A percentile compares a stretch with the other conserved stretches of the same genome.
phyloP scores from a whole-genome alignment of 2,888 invertebrate species.

The Spatulosminthurus flaviceps region DNA sequence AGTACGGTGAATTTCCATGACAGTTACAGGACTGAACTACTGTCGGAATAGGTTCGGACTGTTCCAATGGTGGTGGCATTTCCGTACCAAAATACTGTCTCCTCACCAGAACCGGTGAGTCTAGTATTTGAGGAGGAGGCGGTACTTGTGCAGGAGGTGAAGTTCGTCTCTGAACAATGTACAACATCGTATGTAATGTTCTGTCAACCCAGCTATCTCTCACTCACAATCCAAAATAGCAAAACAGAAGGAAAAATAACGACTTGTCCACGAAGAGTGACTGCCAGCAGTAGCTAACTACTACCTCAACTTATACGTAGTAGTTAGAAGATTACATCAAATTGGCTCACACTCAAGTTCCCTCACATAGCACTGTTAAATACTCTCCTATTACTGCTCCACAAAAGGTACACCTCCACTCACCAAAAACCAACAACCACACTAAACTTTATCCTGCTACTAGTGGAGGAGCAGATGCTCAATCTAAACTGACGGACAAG shows the following conservation, averaged over 20 bases:
- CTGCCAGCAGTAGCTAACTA: no score
- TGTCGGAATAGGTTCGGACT: neutral
- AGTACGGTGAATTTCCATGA: conserved; percentile 35
- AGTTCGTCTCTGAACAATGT: conserved; percentile 41
- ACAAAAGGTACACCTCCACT: no score
- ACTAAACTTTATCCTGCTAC: no score
- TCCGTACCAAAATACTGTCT: conserved; percentile 37
- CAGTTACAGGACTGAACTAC: conserved; percentile 21
- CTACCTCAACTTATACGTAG: no score
- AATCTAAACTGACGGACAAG: no score
- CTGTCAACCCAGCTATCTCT: no score
- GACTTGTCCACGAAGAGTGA: neutral
- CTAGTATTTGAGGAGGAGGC: conserved; percentile 10
- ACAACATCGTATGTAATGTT: conserved; percentile 37
- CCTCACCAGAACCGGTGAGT: conserved; percentile 30
- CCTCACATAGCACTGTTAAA: no score
- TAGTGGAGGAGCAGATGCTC: no score
- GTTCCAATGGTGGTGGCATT: conserved; percentile 15
- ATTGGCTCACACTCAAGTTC: no score
- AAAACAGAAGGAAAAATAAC: neutral
- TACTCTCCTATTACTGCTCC: no score
- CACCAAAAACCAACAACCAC: no score
- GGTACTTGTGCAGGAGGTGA: conserved; percentile 28
- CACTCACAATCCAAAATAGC: neutral
- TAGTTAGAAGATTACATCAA: no score